Evolutionary conservation across 2,113 vertebrate genomes (phyloP).

Genomic region (Phylloscopus trochiloides): DNA sequence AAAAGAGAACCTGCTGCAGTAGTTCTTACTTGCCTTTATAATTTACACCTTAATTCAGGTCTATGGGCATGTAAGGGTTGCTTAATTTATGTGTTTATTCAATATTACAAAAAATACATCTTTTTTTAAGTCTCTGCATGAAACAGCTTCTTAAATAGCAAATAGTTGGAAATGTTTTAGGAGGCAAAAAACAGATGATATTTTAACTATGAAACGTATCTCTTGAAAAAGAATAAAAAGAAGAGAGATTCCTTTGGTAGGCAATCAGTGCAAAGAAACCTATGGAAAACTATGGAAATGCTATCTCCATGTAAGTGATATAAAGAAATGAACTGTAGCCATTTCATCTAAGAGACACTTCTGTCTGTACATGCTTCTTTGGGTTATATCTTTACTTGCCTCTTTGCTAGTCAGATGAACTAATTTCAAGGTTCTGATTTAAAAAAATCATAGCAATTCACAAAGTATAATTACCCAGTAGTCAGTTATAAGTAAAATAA

Average conservation of each 20-base stretch:
- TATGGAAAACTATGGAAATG: neutral
- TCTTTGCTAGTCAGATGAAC: neutral
- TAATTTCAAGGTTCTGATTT: neutral
- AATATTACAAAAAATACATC: neutral
- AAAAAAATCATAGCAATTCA: neutral
- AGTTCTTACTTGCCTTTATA: neutral
- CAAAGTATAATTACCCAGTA: neutral
- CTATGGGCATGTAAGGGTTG: neutral
- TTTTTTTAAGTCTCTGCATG: neutral
- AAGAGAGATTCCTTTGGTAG: neutral
- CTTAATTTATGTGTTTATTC: neutral
- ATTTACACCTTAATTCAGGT: neutral
- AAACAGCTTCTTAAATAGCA: neutral
- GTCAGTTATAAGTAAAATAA: neutral
- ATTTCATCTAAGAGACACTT: neutral
- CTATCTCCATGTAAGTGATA: neutral
- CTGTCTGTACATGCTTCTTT: neutral
- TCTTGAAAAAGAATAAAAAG: neutral
- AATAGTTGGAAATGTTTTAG: neutral
- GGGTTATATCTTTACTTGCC: neutral
- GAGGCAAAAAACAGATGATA: neutral
- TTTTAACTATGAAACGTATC: neutral
- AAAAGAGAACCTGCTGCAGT: neutral
- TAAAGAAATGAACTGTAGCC: neutral
- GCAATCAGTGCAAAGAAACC: neutral